Base-by-base conservation (phyloP, 2,113 vertebrate genomes). In the Zeus faber region DNA sequence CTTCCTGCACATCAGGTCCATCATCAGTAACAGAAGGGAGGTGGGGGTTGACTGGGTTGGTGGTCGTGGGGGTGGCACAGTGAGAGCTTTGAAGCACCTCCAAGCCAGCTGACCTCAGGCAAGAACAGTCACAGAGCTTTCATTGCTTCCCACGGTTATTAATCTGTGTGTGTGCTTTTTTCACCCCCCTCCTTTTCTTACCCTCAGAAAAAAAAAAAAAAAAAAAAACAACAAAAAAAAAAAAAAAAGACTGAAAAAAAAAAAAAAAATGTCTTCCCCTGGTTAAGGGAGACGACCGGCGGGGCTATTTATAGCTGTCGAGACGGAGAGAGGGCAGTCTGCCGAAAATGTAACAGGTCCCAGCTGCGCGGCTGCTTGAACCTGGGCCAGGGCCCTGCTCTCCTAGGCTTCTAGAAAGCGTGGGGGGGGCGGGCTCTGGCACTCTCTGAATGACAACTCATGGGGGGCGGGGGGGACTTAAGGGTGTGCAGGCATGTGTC, bases 301-400 rank as follows among this genome's bases (percentile, higher is more conserved):
- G 80, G 81, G 85, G 90, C 93, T 97, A 95, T 97, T 98, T 95
- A 95, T 96, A 98, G 83, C 72, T 54, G 63, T 84, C 29, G 68
- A 85, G 79, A 77, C 72, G 60, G 73, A 82, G 93, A 94, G 90
- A 91, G 88, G 93, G 93, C 93, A 96, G 92, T 90, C 91, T 96
- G 94, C 94, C 93, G 92, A 93, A 93, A 95, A 94, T 94, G 91
- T 94, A 98, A 96, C 93, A 92, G 92, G 93, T 96, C 94, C 94
- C 94, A 95, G 92, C 93, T 97, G 94, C 93, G 91, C 91, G 90
- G 92, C 90, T 92, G 92, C 94, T 94, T 96, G 94, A 96, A 95
- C 92, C 92, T 78, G 89, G 91, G 94, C 94, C 94, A 97, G 92
- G 11, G 89, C 89, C 90, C 35, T 56, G 79, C 79, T 81, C 80